A percentile compares a stretch with the other conserved stretches of the same genome.
phyloP scores from a whole-genome alignment of 2,888 invertebrate genomes.

The Kryphioiulus occultus region DNA sequence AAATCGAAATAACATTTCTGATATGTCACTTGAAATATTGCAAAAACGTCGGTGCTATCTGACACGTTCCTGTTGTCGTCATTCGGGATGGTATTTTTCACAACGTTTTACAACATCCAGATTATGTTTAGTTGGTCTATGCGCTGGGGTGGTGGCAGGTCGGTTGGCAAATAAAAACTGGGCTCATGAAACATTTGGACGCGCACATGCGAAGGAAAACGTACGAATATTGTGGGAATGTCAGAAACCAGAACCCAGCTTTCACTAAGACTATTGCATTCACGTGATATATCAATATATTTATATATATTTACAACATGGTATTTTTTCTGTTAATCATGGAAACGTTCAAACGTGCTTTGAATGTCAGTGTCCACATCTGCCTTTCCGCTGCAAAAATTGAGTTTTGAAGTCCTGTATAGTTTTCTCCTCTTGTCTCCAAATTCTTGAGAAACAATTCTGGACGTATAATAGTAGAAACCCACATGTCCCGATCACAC shows the following conservation, averaged over 20 bases:
- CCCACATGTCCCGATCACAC: not conserved
- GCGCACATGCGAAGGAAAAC: not conserved
- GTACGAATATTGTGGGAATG: not conserved
- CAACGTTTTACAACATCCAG: conserved; percentile 14
- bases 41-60: not conserved
- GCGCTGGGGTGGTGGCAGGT: not conserved
- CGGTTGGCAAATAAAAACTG: not conserved
- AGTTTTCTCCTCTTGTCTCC: not conserved
- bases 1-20: not conserved
- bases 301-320: conserved; percentile 23
- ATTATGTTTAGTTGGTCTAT: conserved; percentile 1
- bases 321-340: not conserved
- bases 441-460: conserved; percentile 4
- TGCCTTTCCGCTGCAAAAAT: no score
- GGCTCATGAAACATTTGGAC: not conserved
- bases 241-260: not conserved
- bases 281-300: conserved; percentile 16
- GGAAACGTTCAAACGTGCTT: conserved; percentile 14
- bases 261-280: conserved; percentile 6
- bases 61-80: not conserved
- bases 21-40: conserved; percentile 14
- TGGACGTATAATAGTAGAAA: conserved; percentile 23
- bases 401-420: not conserved
- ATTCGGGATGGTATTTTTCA: not conserved
- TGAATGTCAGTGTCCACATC: not conserved